Evolutionary conservation across 2,888 invertebrate genomes (phyloP).

Genomic region (Apotomis betuletana): DNA sequence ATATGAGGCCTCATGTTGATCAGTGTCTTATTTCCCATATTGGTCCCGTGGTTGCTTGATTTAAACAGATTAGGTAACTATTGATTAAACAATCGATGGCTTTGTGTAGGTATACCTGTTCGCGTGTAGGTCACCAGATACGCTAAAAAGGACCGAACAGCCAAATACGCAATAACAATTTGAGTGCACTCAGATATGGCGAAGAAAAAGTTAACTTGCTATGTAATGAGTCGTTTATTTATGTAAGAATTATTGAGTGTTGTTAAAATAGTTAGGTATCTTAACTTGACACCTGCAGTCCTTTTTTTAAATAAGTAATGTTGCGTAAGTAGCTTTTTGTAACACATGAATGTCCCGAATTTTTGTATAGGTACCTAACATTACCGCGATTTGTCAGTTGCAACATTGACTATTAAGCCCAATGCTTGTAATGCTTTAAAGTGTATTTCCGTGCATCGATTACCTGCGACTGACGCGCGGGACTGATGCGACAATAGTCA

Average conservation of each 20-base stretch:
- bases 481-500: too few relatives aligned
- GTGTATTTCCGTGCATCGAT: too few relatives aligned
- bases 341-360: neutral
- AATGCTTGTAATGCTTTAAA: neutral
- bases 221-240: neutral
- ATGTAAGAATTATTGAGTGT: constrained; percentile 5
- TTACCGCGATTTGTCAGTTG: neutral
- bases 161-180: constrained; percentile 9
- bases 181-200: constrained; percentile 10
- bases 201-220: constrained; percentile 25
- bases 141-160: constrained; percentile 13
- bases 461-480: too few relatives aligned
- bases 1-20: too few relatives aligned
- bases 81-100: too few relatives aligned
- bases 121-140: constrained; percentile 6
- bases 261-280: neutral
- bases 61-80: too few relatives aligned
- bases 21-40: too few relatives aligned
- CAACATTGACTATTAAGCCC: neutral
- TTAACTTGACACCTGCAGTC: neutral
- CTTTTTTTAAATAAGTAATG: neutral
- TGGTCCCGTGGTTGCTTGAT: too few relatives aligned
- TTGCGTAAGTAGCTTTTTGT: neutral
- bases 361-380: too few relatives aligned
- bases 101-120: neutral